Evolutionary conservation across 2,888 invertebrate genomes (phyloP).

Genomic region (Griposia aprilina): DNA sequence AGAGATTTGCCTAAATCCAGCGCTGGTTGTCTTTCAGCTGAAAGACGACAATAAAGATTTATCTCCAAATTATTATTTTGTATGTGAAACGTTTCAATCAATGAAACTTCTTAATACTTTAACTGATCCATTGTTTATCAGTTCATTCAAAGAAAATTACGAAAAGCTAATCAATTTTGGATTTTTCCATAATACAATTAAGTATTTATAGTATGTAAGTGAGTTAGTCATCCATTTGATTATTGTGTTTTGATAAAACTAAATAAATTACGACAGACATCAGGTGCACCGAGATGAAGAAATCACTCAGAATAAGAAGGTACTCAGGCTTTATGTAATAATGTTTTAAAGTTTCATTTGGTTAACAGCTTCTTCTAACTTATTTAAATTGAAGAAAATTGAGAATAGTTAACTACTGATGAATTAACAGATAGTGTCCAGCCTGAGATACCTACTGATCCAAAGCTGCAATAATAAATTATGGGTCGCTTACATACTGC

Average conservation of each 20-base stretch:
- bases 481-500: too few relatives aligned
- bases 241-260: slow-evolving; percentile 42
- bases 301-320: slow-evolving; percentile 15
- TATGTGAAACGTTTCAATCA: background rate
- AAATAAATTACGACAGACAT: slow-evolving; percentile 16
- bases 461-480: too few relatives aligned
- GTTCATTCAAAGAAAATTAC: background rate
- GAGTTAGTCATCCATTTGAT: slow-evolving; percentile 18
- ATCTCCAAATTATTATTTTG: background rate
- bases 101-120: background rate
- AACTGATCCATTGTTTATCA: slow-evolving; percentile 13
- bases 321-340: slow-evolving; percentile 11
- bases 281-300: slow-evolving; percentile 29
- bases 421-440: background rate
- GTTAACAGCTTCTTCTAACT: background rate
- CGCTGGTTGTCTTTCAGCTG: background rate
- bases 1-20: background rate
- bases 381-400: background rate
- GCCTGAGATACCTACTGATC: background rate
- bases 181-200: slow-evolving; percentile 20
- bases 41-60: too few relatives aligned
- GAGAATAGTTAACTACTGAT: background rate
- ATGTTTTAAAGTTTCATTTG: slow-evolving; percentile 6
- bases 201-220: background rate
- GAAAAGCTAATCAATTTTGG: slow-evolving; percentile 29